Evolutionary conservation across 1,140 invertebrate genomes (phyloP).

Genomic region (Antheraea pernyi): DNA sequence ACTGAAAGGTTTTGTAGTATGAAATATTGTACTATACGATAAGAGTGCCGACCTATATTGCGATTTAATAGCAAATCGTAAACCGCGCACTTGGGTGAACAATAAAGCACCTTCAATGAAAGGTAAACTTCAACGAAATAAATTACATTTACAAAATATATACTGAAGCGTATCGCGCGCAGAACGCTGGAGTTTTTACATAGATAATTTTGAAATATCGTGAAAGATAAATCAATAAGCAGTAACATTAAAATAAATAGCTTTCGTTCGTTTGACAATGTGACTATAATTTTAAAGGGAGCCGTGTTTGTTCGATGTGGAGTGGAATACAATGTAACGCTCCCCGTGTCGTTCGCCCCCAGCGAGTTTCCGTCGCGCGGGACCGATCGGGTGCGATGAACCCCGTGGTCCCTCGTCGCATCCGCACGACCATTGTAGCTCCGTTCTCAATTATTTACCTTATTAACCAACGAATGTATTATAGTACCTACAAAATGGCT

Average conservation of each 20-base stretch:
- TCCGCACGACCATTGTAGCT: conserved; percentile 15
- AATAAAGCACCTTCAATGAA: background rate
- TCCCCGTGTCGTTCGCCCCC: conserved; percentile 12
- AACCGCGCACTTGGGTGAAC: background rate
- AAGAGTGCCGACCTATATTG: background rate
- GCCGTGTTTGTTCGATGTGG: conserved; percentile 21
- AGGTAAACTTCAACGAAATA: background rate
- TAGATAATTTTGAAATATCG: too few species aligned
- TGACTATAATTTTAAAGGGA: conserved; percentile 18
- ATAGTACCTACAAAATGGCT: conserved; percentile 1
- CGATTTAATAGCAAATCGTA: background rate
- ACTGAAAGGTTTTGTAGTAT: background rate
- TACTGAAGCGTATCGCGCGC: too few species aligned
- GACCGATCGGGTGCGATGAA: conserved; percentile 20
- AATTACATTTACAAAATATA: background rate
- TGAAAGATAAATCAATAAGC: background rate
- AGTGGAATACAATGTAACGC: conserved; percentile 8
- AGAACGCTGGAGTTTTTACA: too few species aligned
- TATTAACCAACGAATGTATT: conserved; percentile 33
- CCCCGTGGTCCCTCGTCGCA: conserved; percentile 10
- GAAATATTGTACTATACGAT: background rate
- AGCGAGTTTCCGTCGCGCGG: conserved; percentile 16
- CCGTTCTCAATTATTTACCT: conserved; percentile 34
- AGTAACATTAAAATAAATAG: background rate
- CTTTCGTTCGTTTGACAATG: background rate